Conservation (phyloP, 1,140 invertebrate genomes). For the Drosophila sucinea region DNA sequence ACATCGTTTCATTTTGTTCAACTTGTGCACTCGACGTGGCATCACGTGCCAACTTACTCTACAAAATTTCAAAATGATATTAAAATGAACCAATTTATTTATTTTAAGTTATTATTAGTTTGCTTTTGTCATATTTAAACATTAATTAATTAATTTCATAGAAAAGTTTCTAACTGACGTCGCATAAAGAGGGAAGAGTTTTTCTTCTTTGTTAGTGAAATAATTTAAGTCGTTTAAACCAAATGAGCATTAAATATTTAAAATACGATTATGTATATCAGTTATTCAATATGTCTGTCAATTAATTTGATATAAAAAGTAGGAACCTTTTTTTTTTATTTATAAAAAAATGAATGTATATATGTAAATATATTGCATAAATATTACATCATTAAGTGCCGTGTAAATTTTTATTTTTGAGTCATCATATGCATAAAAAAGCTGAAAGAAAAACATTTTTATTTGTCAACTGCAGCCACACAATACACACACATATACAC, state of each 20-base stretch:
- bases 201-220: not conserved
- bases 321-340: not conserved
- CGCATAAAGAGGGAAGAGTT: too few relatives aligned
- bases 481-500: not conserved
- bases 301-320: slow-evolving; percentile 10
- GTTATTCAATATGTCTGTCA: slow-evolving; percentile 7
- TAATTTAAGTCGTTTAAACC: not conserved
- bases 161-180: too few relatives aligned
- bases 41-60: not conserved
- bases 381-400: slow-evolving; percentile 36
- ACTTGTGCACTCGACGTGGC: not conserved
- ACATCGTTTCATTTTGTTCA: not conserved
- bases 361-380: slow-evolving; percentile 21
- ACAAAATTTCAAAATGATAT: not conserved
- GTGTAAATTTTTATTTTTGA: slow-evolving; percentile 24
- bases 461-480: slow-evolving; percentile 8
- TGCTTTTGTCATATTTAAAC: slow-evolving; percentile 10
- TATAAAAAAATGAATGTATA: not conserved
- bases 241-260: slow-evolving; percentile 6
- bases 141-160: too few relatives aligned
- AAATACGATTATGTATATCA: not conserved
- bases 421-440: not conserved
- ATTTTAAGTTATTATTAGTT: not conserved
- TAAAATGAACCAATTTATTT: not conserved
- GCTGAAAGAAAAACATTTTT: slow-evolving; percentile 22